Base-by-base conservation (phyloP, 2,888 invertebrate genomes). In the Erynnis tages region DNA sequence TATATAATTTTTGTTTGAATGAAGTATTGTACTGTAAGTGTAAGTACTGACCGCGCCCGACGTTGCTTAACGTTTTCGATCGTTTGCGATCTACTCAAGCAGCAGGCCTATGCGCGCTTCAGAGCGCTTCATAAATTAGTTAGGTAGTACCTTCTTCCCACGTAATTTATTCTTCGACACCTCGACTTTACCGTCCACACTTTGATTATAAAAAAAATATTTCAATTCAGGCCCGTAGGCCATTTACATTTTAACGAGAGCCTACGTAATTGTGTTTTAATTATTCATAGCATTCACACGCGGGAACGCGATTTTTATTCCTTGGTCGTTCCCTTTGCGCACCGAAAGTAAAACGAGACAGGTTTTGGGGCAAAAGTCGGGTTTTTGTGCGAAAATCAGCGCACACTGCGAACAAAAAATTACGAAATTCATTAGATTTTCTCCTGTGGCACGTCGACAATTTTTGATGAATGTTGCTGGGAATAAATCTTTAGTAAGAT, bases 11-110 rank as follows among this genome's bases (percentile, higher is more conserved):
- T n/a, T n/a, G n/a, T n/a, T n/a, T n/a, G n/a, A n/a, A n/a, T n/a
- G n/a, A n/a, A n/a, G n/a, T n/a, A n/a, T n/a, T n/a, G n/a, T n/a
- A n/a, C n/a, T n/a, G n/a, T n/a, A n/a, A n/a, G n/a, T n/a, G n/a
- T n/a, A 64, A 62, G 59, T 64, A 63, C 65, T 60, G 61, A 63
- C 57, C 61, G 55, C 62, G 62, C 60, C 61, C 63, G 58, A 59
- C 59, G 53, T 66, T 71, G 67, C 69, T 71, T 71, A 67, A n/a
- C n/a, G 21, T 21, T 21, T n/a, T n/a, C n/a, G n/a, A n/a, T n/a
- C n/a, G n/a, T n/a, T n/a, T n/a, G n/a, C n/a, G n/a, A n/a, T n/a
- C n/a, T n/a, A n/a, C n/a, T n/a, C n/a, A n/a, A n/a, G n/a, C n/a
- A n/a, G n/a, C n/a, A n/a, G n/a, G n/a, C n/a, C n/a, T n/a, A n/a